Evolutionary conservation across 2,888 invertebrate species (phyloP), one percentile per base, ranked within the genome.

Genomic region (Amphipyra tragopoginis): DNA sequence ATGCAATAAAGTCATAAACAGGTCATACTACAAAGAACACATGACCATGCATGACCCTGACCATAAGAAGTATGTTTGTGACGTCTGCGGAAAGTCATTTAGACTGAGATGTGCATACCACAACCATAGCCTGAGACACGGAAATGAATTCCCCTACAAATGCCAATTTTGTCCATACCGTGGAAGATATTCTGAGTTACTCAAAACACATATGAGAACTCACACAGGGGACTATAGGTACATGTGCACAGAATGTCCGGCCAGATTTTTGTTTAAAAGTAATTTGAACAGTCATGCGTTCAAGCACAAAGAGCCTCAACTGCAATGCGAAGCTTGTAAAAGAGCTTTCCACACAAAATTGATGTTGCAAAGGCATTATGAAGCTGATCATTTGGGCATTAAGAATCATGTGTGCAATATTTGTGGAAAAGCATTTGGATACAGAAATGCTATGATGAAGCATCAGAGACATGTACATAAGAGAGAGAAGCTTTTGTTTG

Each of bases 381-480:
- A 90, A 70, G 88, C 86, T 2, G 87, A 88, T 61, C 90, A 90
- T 71, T 82, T 90, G 45, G 90, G 90, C 0, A 89, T 90, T 10
- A 87, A 87, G 53, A 88, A 89, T 47, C 89, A 90, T 85, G 85
- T 90, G 0, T 90, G 90, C 48, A 86, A 88, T 63, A 67, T 88
- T 10, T 90, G 90, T 70, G 90, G 90, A 0, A 90, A 90, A 65
- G 88, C 89, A n/a, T 90, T 90, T 81, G 90, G 90, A 2, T 90
- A 88, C 52, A 83, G 90, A 44, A 89, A 89, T 77, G 88, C 87
- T 38, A 90, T 90, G 89, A 90, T 88, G 89, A 90, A 88, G 60
- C 90, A 90, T 67, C 89, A 89, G 65, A 74, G 85, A 5, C 84
- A 85, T 84, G 90, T 90, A 0, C 90, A 90, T 75, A 90, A 90